Conservation (phyloP, 2,888 invertebrate genomes). For the Polymixis flavicincta region DNA sequence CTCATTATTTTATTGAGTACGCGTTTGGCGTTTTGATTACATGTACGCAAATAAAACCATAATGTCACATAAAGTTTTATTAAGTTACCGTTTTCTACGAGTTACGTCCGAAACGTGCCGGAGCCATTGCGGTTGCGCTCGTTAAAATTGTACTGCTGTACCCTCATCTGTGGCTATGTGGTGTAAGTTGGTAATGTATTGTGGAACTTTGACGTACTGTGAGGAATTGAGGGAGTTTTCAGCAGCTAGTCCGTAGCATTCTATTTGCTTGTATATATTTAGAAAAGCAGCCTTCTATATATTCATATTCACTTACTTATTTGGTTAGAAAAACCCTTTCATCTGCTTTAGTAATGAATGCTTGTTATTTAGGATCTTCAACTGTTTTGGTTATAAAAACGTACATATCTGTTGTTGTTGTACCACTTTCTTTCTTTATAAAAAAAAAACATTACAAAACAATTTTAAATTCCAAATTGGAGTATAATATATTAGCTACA, state of each 20-base stretch:
- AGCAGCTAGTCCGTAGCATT: neutral
- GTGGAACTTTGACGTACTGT: slow-evolving; percentile 5
- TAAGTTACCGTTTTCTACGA: slow-evolving; percentile 60
- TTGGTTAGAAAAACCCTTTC: neutral
- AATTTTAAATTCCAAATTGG: slow-evolving; percentile 22
- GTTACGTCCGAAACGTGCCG: slow-evolving; percentile 48
- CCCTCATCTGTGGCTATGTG: slow-evolving; percentile 22
- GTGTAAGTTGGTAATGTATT: slow-evolving; percentile 19
- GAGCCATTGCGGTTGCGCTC: slow-evolving; percentile 26
- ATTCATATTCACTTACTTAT: neutral
- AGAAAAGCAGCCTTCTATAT: neutral
- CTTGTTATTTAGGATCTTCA: neutral
- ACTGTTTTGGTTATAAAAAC: neutral
- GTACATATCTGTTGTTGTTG: no score
- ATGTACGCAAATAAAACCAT: slow-evolving; percentile 52
- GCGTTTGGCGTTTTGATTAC: slow-evolving; percentile 37
- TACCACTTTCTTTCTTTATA: no score
- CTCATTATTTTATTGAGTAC: slow-evolving; percentile 37
- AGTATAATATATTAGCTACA: slow-evolving; percentile 24
- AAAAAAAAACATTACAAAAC: slow-evolving; percentile 6
- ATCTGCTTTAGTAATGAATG: neutral
- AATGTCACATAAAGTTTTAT: slow-evolving; percentile 62
- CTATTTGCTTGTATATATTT: neutral
- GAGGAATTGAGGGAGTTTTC: neutral
- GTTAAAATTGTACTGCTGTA: slow-evolving; percentile 50